phyloP scores from a whole-genome alignment of 2,888 invertebrate genomes.

The Reticulitermes lucifugus region DNA sequence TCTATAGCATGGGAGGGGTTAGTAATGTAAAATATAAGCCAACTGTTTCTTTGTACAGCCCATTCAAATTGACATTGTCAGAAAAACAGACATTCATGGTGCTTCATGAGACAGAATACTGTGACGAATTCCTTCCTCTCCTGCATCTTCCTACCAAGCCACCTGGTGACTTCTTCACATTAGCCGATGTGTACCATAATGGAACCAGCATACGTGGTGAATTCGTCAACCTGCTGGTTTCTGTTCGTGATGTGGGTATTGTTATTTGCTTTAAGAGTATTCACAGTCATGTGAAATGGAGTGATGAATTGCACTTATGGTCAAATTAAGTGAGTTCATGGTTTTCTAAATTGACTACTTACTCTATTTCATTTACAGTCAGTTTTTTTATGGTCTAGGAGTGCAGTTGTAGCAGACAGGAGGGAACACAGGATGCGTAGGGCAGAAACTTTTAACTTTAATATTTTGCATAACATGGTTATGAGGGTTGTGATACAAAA shows the following conservation, averaged over 20 bases:
- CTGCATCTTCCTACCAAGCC: slow-evolving; percentile 76
- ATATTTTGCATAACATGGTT: no score
- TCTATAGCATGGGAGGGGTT: no score
- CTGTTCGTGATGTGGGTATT: slow-evolving; percentile 68
- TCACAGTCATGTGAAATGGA: no score
- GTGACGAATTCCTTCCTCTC: slow-evolving; percentile 66
- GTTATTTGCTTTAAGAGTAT: background rate
- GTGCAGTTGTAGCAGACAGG: no score
- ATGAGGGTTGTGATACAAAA: no score
- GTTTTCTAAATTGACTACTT: no score
- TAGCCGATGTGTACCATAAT: slow-evolving; percentile 68
- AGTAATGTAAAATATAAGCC: background rate
- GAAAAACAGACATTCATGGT: slow-evolving; percentile 74
- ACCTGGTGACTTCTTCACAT: slow-evolving; percentile 65
- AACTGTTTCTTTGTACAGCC: slow-evolving; percentile 64
- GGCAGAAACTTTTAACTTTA: no score
- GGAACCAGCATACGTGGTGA: slow-evolving; percentile 62
- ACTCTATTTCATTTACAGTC: no score
- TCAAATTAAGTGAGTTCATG: no score
- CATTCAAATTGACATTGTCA: slow-evolving; percentile 73
- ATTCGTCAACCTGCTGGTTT: slow-evolving; percentile 76
- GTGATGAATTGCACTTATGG: no score
- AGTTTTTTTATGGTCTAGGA: no score
- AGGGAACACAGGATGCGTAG: no score
- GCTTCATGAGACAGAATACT: slow-evolving; percentile 68